Evolutionary conservation across 2,113 vertebrate genomes (phyloP).

Genomic region (Pituophis catenifer): DNA sequence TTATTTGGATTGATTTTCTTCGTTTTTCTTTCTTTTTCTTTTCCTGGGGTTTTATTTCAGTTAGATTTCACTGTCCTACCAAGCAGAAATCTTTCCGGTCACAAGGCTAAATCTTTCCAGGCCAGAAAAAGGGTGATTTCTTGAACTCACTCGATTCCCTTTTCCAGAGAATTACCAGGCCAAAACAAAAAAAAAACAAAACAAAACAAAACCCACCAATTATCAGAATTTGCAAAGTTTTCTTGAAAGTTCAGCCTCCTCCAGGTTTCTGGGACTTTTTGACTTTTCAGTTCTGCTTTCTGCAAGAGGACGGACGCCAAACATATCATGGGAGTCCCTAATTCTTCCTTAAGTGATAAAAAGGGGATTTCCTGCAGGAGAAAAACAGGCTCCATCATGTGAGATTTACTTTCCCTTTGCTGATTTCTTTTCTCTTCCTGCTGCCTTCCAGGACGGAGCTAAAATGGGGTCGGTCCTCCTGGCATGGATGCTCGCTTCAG

Average conservation of each 20-base stretch:
- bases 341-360: not conserved
- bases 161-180: not conserved
- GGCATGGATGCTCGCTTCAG: not conserved
- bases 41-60: not conserved
- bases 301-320: not conserved
- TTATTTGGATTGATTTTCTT: not conserved
- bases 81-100: not conserved
- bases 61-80: not conserved
- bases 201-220: not conserved
- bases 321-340: not conserved
- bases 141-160: not conserved
- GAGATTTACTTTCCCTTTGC: not conserved
- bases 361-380: not conserved
- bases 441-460: not conserved
- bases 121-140: not conserved
- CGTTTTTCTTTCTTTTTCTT: not conserved
- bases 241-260: not conserved
- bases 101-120: not conserved
- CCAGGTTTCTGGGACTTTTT: not conserved
- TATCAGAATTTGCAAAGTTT: not conserved
- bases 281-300: not conserved
- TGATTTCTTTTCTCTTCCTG: not conserved
- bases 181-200: not conserved
- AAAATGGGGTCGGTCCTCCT: not conserved
- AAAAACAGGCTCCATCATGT: not conserved